Evolutionary conservation across 2,888 invertebrate genomes (phyloP).

Genomic region (Melinopterus prodromus): DNA sequence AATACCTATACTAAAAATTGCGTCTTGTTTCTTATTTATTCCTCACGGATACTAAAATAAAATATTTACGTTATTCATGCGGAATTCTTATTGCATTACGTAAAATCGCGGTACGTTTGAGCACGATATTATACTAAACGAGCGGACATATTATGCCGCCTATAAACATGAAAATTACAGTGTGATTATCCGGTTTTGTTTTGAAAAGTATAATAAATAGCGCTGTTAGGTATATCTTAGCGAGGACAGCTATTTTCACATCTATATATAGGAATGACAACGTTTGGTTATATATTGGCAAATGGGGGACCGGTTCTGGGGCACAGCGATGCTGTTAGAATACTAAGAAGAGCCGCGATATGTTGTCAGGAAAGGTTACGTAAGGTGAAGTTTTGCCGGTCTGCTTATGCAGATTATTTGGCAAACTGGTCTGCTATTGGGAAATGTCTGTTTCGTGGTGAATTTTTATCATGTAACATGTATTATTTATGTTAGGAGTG

Average conservation of each 20-base stretch:
- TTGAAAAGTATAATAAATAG: conserved; percentile 17
- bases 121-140: background rate
- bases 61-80: background rate
- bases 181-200: conserved; percentile 10
- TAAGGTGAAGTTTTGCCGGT: background rate
- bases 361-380: conserved; percentile 10
- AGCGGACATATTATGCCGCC: background rate
- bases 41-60: background rate
- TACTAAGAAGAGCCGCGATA: conserved; percentile 17
- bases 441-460: background rate
- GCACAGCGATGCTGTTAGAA: conserved; percentile 18
- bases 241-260: conserved; percentile 20
- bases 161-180: background rate
- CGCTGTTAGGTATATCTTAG: conserved; percentile 7
- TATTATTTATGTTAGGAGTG: background rate
- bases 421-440: background rate
- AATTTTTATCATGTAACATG: background rate
- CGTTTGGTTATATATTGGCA: background rate
- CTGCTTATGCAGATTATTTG: background rate
- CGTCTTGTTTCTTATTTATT: background rate
- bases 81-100: background rate
- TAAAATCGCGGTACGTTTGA: background rate
- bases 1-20: background rate
- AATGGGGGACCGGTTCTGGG: conserved; percentile 14
- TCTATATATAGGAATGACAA: conserved; percentile 25